These are phyloP conservation scores for Suricata suricatta DNA, from an alignment of 2,113 vertebrate genomes.

Conservation along the genomic window DNA sequence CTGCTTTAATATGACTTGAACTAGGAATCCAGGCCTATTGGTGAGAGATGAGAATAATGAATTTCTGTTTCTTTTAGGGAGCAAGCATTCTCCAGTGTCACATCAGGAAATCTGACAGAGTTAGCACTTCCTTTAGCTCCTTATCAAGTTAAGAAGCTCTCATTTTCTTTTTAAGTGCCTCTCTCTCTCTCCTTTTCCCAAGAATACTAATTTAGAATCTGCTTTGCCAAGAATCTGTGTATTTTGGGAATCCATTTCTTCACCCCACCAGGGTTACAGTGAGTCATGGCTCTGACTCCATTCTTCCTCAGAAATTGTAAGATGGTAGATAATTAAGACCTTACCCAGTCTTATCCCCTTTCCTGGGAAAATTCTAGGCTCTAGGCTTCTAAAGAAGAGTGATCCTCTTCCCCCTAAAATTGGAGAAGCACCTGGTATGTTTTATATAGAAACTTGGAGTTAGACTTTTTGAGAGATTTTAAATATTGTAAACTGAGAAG, in stretches of 20 bases:
- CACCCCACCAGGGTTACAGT: conserved; percentile 42
- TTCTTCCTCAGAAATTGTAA: conserved; percentile 51
- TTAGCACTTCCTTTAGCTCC: conserved; percentile 48
- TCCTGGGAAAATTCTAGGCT: background rate
- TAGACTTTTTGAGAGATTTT: conserved; percentile 20
- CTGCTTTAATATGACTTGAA: conserved; percentile 24
- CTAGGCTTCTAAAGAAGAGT: background rate
- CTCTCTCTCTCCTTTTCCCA: background rate
- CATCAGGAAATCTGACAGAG: conserved; percentile 20
- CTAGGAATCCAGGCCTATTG: background rate
- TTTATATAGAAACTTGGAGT: background rate
- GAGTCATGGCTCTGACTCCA: conserved; percentile 62
- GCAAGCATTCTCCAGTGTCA: conserved; percentile 25
- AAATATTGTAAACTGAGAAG: background rate
- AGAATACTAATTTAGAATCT: conserved; percentile 63
- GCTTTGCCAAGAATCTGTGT: conserved; percentile 58
- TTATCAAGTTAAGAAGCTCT: conserved; percentile 62
- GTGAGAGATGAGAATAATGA: background rate
- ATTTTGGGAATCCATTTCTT: conserved; percentile 68
- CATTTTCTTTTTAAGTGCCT: conserved; percentile 37
- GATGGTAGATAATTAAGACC: conserved; percentile 6
- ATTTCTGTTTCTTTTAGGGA: conserved; percentile 44
- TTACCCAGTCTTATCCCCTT: background rate
- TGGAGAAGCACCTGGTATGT: background rate
- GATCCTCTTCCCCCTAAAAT: background rate